Percentiles rank a stretch among this genome's conserved stretches.
These are phyloP conservation scores for Selenia dentaria DNA, from an alignment of 2,888 invertebrate species.

Conservation along the genomic window DNA sequence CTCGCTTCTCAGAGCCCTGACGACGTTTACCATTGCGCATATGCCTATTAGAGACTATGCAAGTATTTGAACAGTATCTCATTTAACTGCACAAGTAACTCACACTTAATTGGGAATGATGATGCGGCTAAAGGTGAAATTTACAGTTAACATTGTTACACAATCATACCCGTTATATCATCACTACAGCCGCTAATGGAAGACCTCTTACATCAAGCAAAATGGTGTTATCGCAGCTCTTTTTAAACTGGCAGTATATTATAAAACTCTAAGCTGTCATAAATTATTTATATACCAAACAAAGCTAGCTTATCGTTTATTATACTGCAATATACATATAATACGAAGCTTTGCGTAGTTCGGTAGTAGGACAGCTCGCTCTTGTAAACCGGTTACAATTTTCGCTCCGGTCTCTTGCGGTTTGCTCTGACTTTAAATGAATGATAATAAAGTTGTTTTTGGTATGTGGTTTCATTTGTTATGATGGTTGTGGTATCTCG, in stretches of 20 bases:
- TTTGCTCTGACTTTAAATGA: conserved; percentile 14
- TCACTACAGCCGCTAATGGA: conserved; percentile 2
- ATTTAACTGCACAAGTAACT: no score
- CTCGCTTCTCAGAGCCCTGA: no score
- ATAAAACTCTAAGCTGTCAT: conserved; percentile 27
- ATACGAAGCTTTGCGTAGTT: conserved; percentile 53
- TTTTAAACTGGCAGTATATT: conserved; percentile 21
- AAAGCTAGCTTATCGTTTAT: conserved; percentile 44
- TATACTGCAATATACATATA: conserved; percentile 42
- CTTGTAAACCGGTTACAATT: conserved; percentile 54
- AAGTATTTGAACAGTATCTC: no score
- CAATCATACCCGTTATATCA: conserved; percentile 18
- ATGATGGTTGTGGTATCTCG: conserved; percentile 35
- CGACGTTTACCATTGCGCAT: no score
- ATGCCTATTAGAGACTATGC: no score
- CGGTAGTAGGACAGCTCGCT: conserved; percentile 57
- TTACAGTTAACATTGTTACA: no score
- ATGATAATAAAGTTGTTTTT: conserved; percentile 28
- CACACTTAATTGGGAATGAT: no score
- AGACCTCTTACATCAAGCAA: conserved; percentile 10
- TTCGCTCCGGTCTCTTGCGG: conserved; percentile 29
- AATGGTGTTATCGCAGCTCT: conserved; percentile 5
- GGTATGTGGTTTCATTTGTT: conserved; percentile 4
- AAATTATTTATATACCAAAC: conserved; percentile 42
- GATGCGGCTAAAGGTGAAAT: no score